Evolutionary conservation across 2,888 invertebrate genomes (phyloP), one percentile per base, ranked within the genome.

Genomic region (Chaitophorus viminalis): DNA sequence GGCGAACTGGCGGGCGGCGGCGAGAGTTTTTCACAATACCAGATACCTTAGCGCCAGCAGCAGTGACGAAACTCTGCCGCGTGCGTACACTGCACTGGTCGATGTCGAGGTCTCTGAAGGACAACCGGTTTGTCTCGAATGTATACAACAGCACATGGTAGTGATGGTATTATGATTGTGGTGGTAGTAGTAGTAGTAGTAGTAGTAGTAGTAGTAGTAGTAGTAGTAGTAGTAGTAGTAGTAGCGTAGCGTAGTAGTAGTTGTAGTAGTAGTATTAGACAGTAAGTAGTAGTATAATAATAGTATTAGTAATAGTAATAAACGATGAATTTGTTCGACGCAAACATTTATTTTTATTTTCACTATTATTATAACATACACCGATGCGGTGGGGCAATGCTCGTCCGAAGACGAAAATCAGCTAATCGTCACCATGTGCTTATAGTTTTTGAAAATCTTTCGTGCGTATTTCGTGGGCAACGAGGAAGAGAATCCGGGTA

Each of bases 91-190:
- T 25, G 21, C 60, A 21, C 5, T 60, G 29, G 60, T 60, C 75
- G n/a, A n/a, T n/a, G 72, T 36, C 79, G 79, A 79, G 86, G 79
- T 60, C 79, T 72, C 60, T 78, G 86, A 86, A 86, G 86, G 86
- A 78, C 86, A 25, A 86, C 86, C 72, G 86, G 86, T 86, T 86
- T 39, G 75, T 84, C 65, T 83, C n/a, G 29, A 77, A 77, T 31
- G 52, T 21, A 68, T 29, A 77, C 54, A 36, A 4, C 39, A 39
- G 21, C 33, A 39, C 5, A 39, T 39, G 31, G 6, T n/a, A 54
- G 2, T 54, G 4, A 21, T 31, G 14, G 14, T 1, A 6, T 46
- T 46, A 14, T 68, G 36, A 31, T 31, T 21, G 31, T 82, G 18
- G 29, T 46, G 14, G 46, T 68, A 70, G 36, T 36, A 65, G 31